Evolutionary conservation across 2,797 vertebrate species (phyloP), one percentile per base, ranked within the genome.

Genomic region (Etheostoma nigrum): DNA sequence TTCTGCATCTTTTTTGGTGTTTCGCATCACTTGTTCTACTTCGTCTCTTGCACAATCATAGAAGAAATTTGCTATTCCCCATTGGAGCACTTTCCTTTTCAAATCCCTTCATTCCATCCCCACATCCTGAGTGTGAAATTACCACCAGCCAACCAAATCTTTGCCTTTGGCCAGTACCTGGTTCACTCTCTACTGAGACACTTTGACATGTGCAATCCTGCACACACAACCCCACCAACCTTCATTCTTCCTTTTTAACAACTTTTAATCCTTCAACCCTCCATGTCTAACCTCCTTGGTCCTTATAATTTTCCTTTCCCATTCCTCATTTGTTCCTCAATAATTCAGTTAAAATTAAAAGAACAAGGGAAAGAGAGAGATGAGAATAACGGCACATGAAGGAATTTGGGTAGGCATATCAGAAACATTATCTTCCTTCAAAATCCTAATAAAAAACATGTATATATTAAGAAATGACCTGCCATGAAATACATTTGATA

Each of bases 121-220:
- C 51, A 52, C 53, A 79, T 66, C 60, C 47, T 19, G 57, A 72
- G 62, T 83, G 77, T 86, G 72, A 87, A 87, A 76, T 78, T 66
- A 74, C 54, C 49, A 69, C 57, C 60, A 84, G 62, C 25, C 74
- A 72, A 63, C 69, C 63, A 78, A 67, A 77, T 77, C 71, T 79
- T 47, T 59, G 59, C 58, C 48, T 63, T 60, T 47, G 59, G 60
- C 53, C 1, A 12, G 14, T 64, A 57, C 25, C 8, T 33, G 6
- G 25, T 71, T 53, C 7, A 33, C 53, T 47, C 42, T 33, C 36
- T 8, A 0, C 66, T 8, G 51, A 79, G 53, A 70, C 47, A 45
- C 23, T 52, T 36, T 49, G 44, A 66, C 71, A 67, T 16, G 30
- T 49, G 62, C 19, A 47, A 42, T 21, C 59, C 30, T 6, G 44